phyloP scores from a whole-genome alignment of 2,113 vertebrate genomes.

The Syrmaticus mikado region DNA sequence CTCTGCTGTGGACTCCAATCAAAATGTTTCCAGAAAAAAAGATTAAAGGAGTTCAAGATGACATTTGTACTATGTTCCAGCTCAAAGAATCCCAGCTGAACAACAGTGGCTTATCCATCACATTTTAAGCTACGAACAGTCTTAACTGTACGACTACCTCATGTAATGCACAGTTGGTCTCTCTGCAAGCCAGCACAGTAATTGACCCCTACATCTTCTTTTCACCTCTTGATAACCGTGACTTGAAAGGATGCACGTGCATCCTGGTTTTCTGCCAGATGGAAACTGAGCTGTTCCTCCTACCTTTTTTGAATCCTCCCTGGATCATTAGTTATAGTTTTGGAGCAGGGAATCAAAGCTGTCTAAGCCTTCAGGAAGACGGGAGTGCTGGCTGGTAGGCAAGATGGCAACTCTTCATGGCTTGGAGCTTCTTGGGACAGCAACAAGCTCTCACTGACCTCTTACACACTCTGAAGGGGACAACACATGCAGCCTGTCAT shows the following conservation, averaged over 20 bases:
- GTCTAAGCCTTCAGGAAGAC: neutral
- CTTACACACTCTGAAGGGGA: neutral
- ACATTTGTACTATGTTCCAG: neutral
- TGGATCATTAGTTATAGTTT: neutral
- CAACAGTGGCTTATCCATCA: neutral
- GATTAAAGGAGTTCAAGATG: neutral
- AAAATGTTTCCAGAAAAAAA: slow-evolving; percentile 15
- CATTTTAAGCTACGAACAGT: neutral
- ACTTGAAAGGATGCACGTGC: neutral
- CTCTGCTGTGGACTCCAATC: neutral
- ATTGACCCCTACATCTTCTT: neutral
- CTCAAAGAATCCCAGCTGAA: neutral
- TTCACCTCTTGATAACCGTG: neutral
- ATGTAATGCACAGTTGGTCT: neutral
- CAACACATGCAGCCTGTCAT: neutral
- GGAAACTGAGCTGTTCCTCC: neutral
- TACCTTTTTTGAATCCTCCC: neutral
- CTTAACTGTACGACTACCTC: neutral
- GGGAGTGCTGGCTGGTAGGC: neutral
- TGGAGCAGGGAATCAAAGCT: neutral
- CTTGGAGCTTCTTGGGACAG: neutral
- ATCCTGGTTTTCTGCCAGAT: neutral
- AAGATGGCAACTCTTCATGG: neutral
- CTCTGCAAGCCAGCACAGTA: neutral
- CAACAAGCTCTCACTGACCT: fast-evolving